Conservation (phyloP, 2,797 vertebrate species). For the Aythya fuligula region DNA sequence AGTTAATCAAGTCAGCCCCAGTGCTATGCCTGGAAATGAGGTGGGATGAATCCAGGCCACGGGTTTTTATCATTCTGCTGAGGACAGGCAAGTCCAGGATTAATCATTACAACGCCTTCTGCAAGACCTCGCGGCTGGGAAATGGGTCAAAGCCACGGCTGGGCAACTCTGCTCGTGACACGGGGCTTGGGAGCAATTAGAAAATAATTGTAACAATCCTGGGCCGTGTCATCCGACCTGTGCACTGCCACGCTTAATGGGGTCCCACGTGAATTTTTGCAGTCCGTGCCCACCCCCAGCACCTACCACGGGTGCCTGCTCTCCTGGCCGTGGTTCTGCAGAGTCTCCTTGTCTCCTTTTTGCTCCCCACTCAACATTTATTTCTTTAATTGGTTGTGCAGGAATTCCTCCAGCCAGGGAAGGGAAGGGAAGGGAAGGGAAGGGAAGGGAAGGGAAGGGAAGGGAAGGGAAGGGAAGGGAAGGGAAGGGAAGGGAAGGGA, state of each 20-base stretch:
- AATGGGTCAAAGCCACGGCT: conserved; percentile 35
- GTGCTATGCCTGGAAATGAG: not conserved
- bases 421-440: no score
- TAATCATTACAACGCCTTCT: conserved; percentile 47
- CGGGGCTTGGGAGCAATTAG: not conserved
- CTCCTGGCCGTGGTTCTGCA: not conserved
- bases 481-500: no score
- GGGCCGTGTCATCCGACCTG: not conserved
- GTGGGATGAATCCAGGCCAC: conserved; percentile 18
- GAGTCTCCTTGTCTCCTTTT: not conserved
- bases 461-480: no score
- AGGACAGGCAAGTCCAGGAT: conserved; percentile 13
- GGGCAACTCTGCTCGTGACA: not conserved
- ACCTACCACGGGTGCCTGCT: rapidly evolving
- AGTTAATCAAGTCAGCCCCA: not conserved
- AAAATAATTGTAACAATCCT: not conserved
- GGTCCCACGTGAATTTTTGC: not conserved
- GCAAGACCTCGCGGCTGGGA: conserved; percentile 12
- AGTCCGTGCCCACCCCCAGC: not conserved
- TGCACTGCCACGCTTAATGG: not conserved
- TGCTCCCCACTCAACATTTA: not conserved
- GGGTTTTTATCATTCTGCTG: conserved; percentile 4
- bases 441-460: no score
- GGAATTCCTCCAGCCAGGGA: not conserved
- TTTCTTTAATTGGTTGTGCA: not conserved